Evolutionary conservation across 2,797 vertebrate species (phyloP), one percentile per base, ranked within the genome.

Genomic region (Enteromius treurensis): DNA sequence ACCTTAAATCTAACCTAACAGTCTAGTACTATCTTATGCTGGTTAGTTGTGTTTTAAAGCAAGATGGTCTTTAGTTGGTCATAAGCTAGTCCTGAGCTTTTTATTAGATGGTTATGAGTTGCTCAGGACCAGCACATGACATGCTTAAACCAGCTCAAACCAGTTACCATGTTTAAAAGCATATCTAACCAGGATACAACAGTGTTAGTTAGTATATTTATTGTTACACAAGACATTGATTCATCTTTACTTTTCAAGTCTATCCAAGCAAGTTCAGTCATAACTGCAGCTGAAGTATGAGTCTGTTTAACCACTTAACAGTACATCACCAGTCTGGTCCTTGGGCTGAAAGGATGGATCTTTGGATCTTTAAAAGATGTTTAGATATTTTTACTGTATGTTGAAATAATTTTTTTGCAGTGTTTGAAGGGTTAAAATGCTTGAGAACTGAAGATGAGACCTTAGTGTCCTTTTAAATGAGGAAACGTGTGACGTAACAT

Each of bases 401-500:
- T 4, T 64, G 26, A 64, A 64, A 5, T 13, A 13, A 2, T 11
- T 32, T 32, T 58, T 29, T 32, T 51, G 14, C 8, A 1, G 1
- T 51, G 5, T 34, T 74, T 13, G 34, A 74, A 53, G 1, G 29
- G 19, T 34, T 51, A 3, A 13, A 34, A 4, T 34, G 9, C 17
- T 26, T 78, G 11, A 64, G 47, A 5, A 49, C 60, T 65, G 26
- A 78, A 64, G 26, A 78, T n/a, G 42, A 65, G 76, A 42, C 58
- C 40, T 62, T n/a, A 62, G 26, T n/a, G 8, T 34, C 15, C 10
- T 45, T 65, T 49, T 65, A 65, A 81, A 65, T 40, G n/a, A 75
- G 49, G n/a, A 79, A 67, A 53, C 7, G 1, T 23, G 19, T 79
- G 77, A 74, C 2, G 9, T 51, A 67, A 75, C 40, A 0, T 64